phyloP scores from a whole-genome alignment of 1,140 invertebrate genomes.

The Phenacoccus solenopsis region DNA sequence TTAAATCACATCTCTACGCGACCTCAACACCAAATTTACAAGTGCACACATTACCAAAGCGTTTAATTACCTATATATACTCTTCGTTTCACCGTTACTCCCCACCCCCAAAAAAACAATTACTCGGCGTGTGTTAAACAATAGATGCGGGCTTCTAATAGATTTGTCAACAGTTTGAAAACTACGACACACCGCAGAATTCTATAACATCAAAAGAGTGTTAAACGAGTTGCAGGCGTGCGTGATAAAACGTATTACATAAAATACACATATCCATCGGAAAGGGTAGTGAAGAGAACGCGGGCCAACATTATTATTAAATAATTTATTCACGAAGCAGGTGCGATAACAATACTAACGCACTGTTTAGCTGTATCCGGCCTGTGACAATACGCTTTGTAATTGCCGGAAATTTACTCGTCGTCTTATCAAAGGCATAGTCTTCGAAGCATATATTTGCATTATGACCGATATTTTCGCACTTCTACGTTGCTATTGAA shows the following conservation, averaged over 20 bases:
- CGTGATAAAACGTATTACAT: slow-evolving; percentile 13
- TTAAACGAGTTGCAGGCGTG: neutral
- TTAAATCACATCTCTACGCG: neutral
- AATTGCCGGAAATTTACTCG: neutral
- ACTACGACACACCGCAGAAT: neutral
- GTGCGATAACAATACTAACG: slow-evolving; percentile 4
- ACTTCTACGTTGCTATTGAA: too few species aligned
- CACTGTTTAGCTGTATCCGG: slow-evolving; percentile 10
- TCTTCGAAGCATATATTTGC: neutral
- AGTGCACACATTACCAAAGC: neutral
- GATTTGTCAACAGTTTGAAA: slow-evolving; percentile 9
- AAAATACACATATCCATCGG: neutral
- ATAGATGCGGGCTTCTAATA: slow-evolving; percentile 7
- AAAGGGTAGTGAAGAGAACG: neutral
- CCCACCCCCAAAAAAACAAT: neutral
- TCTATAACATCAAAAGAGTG: neutral
- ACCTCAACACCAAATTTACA: neutral
- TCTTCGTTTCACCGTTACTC: neutral
- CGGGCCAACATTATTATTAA: neutral
- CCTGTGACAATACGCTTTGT: neutral
- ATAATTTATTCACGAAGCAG: slow-evolving; percentile 13
- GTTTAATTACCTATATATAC: neutral
- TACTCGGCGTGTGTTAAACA: slow-evolving; percentile 4
- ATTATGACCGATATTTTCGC: too few species aligned
- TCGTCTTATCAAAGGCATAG: neutral